Conservation (phyloP, 2,113 vertebrate genomes). For the Panthera leo region DNA sequence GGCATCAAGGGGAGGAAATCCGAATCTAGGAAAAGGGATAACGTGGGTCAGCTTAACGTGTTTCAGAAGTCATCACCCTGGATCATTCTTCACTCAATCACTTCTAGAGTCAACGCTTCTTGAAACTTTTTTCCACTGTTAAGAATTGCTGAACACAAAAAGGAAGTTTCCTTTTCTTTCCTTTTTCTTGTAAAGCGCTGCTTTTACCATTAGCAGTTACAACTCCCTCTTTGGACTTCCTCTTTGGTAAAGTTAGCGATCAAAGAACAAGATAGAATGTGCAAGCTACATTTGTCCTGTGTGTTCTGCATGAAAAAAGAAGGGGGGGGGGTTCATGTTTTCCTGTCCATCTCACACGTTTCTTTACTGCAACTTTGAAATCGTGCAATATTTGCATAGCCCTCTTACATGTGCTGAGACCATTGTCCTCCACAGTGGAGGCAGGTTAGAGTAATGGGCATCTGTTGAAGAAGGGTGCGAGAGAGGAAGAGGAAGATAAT, state of each 20-base stretch:
- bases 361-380: not conserved
- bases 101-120: not conserved
- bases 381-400: not conserved
- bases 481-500: conserved; percentile 44
- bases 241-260: conserved; percentile 46
- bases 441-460: not conserved
- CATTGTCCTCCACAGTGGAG: no score
- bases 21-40: not conserved
- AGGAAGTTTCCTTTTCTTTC: conserved; percentile 36
- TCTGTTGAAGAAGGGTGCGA: not conserved
- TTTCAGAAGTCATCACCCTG: not conserved
- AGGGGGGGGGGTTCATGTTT: not conserved
- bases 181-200: conserved; percentile 23
- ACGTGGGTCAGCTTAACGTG: not conserved
- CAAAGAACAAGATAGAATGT: conserved; percentile 38
- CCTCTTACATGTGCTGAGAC: not conserved
- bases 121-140: not conserved
- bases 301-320: not conserved
- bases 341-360: not conserved
- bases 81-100: not conserved
- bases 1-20: not conserved
- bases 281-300: not conserved
- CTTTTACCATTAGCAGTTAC: conserved; percentile 17
- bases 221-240: conserved; percentile 58
- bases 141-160: not conserved